A percentile compares a stretch with the other conserved stretches of the same genome.
These are phyloP conservation scores for Rallus limicola DNA, from an alignment of 2,113 vertebrate genomes.

Conservation along the genomic window DNA sequence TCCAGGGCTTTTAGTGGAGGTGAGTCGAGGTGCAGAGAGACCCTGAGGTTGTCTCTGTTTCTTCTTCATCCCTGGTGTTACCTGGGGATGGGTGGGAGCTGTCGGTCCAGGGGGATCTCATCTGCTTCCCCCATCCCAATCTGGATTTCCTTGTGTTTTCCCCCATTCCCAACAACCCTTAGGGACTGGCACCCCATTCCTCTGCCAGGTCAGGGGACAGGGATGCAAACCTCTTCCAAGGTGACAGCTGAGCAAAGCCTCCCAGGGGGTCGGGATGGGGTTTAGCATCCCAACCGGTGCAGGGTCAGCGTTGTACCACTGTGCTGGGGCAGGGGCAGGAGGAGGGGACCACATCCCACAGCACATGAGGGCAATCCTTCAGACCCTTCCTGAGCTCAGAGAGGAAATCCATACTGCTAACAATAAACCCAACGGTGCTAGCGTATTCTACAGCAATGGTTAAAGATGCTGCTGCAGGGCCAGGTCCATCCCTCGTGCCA, in stretches of 20 bases:
- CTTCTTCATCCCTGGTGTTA: accelerated
- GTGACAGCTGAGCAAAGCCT: accelerated
- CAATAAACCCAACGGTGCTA: slow-evolving; percentile 21
- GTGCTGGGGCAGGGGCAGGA: not conserved
- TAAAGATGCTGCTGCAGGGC: not conserved
- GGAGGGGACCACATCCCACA: not conserved
- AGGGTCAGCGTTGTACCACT: accelerated
- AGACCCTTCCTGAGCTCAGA: not conserved
- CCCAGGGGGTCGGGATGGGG: not conserved
- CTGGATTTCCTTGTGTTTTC: not conserved
- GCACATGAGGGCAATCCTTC: accelerated
- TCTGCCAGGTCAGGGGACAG: not conserved
- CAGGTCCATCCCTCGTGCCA: not conserved
- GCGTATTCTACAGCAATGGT: slow-evolving; percentile 19
- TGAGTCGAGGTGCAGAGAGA: not conserved
- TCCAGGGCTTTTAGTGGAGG: not conserved
- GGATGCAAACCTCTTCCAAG: not conserved
- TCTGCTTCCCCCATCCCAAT: not conserved
- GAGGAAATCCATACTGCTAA: not conserved
- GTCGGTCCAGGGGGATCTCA: not conserved
- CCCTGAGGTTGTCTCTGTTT: not conserved
- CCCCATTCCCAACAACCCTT: not conserved
- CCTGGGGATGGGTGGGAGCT: not conserved
- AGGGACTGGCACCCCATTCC: not conserved
- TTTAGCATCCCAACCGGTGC: not conserved